phyloP scores from a whole-genome alignment of 1,140 invertebrate genomes.

The Atopsyche davidsoni region DNA sequence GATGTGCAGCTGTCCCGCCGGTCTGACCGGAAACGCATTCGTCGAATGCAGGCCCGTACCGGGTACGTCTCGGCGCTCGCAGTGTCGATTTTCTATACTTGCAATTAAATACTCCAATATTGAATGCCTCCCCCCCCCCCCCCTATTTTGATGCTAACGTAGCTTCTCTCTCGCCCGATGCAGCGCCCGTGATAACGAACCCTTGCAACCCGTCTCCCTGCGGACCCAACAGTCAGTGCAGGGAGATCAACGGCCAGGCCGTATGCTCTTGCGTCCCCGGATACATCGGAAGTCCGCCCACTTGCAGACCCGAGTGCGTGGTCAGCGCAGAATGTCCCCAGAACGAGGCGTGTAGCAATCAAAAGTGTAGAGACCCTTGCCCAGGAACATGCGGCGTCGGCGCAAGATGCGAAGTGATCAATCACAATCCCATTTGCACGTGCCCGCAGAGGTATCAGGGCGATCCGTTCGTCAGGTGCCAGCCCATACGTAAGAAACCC shows the following conservation, averaged over 20 bases:
- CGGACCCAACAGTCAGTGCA: conserved; percentile 56
- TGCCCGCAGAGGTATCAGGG: conserved; percentile 55
- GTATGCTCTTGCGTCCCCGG: conserved; percentile 57
- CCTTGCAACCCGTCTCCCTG: conserved; percentile 56
- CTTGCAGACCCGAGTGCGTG: conserved; percentile 55
- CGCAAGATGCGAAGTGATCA: conserved; percentile 55
- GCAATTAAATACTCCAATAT: not conserved
- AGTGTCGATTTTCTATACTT: not conserved
- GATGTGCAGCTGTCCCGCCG: conserved; percentile 62
- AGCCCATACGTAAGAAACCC: conserved; percentile 46
- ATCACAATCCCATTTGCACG: conserved; percentile 60
- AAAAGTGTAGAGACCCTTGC: conserved; percentile 59
- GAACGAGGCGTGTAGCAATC: conserved; percentile 52
- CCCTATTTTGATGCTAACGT: not conserved
- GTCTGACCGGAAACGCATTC: conserved; percentile 58
- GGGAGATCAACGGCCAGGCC: conserved; percentile 55
- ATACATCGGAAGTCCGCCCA: conserved; percentile 56
- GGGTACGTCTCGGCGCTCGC: conserved; percentile 36
- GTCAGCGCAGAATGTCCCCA: conserved; percentile 52
- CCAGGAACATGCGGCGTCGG: conserved; percentile 57
- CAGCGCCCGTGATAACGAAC: conserved; percentile 39
- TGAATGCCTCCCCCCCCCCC: too few species aligned
- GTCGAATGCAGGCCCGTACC: conserved; percentile 49
- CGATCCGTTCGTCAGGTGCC: conserved; percentile 58
- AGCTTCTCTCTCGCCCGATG: conserved; percentile 14